A percentile compares a stretch with the other conserved stretches of the same genome.
Conservation (phyloP, 2,113 vertebrate genomes). For the Lepisosteus oculatus region DNA sequence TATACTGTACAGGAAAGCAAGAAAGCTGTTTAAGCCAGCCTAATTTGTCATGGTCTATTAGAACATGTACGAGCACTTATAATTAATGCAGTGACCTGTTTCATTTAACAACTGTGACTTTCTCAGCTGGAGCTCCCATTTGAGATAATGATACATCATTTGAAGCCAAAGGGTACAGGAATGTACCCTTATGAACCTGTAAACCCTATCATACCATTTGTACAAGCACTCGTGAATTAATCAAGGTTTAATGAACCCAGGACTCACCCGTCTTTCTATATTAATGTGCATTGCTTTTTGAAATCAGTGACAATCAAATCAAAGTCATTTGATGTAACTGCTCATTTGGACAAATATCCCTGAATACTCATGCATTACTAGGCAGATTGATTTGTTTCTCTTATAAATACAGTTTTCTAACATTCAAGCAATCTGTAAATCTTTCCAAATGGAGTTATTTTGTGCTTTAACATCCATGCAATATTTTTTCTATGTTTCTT, state of each 20-base stretch:
- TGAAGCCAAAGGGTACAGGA: constrained; percentile 9
- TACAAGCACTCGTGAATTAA: constrained; percentile 3
- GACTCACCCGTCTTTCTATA: not conserved
- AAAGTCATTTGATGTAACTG: too few species aligned
- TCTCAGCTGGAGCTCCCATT: constrained; percentile 34
- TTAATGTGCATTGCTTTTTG: not conserved
- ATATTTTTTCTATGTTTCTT: too few species aligned
- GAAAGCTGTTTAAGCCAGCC: constrained; percentile 53
- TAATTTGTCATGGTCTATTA: constrained; percentile 58
- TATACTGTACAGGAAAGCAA: constrained; percentile 38
- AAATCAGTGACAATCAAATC: not conserved
- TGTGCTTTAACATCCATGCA: too few species aligned
- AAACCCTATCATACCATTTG: not conserved
- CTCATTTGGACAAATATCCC: too few species aligned
- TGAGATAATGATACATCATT: constrained; percentile 7
- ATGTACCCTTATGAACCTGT: not conserved
- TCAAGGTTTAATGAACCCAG: constrained; percentile 1
- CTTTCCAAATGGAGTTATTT: too few species aligned
- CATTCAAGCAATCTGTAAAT: too few species aligned
- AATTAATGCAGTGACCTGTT: constrained; percentile 56
- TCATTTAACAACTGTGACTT: constrained; percentile 47
- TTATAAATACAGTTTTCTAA: too few species aligned
- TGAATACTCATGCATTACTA: too few species aligned
- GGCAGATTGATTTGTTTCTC: too few species aligned
- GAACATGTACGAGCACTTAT: constrained; percentile 42